phyloP scores from a whole-genome alignment of 2,113 vertebrate genomes.

The Sarotherodon lohbergeri region DNA sequence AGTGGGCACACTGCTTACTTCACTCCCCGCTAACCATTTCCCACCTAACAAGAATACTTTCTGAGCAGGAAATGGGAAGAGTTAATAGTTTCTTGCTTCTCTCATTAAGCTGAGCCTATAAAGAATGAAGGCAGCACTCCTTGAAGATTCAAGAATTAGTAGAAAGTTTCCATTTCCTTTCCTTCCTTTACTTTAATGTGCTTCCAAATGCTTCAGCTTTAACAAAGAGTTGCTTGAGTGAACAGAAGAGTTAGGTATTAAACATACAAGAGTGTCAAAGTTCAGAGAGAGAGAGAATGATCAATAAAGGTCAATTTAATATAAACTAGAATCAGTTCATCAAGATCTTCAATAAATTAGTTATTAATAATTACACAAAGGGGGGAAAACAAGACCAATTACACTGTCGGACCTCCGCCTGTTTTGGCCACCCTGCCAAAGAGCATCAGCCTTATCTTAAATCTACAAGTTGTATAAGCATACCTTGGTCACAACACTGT shows the following conservation, averaged over 20 bases:
- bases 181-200: background rate
- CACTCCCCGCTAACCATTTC: background rate
- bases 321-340: background rate
- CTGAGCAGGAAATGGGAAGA: constrained; percentile 9
- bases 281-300: background rate
- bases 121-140: background rate
- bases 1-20: background rate
- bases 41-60: background rate
- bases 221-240: background rate
- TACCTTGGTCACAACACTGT: constrained; percentile 50
- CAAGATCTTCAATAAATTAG: background rate
- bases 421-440: background rate
- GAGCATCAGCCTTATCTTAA: constrained; percentile 40
- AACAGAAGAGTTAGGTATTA: background rate
- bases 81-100: background rate
- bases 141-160: background rate
- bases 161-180: constrained; percentile 3
- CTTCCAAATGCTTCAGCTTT: constrained; percentile 1
- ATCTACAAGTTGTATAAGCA: constrained; percentile 51
- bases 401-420: background rate
- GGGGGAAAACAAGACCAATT: background rate
- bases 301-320: background rate
- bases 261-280: background rate
- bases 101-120: background rate
- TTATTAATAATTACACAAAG: background rate